Evolutionary conservation across 2,888 invertebrate genomes (phyloP).

Genomic region (Clepsis dumicolana): DNA sequence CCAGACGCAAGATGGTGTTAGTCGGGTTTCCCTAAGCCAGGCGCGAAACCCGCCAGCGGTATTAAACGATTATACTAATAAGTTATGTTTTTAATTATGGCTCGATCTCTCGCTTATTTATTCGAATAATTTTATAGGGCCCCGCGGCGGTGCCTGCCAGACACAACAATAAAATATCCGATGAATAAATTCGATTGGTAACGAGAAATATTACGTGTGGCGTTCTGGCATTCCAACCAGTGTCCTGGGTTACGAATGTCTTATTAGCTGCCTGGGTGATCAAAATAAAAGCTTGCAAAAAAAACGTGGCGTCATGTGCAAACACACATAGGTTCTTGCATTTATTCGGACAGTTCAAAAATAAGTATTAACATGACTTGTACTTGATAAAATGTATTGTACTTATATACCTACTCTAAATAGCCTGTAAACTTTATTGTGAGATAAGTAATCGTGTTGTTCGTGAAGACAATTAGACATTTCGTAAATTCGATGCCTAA

Average conservation of each 20-base stretch:
- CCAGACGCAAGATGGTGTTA: neutral
- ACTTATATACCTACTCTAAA: too few relatives aligned
- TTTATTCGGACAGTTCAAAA: too few relatives aligned
- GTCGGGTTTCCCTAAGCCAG: conserved; percentile 50
- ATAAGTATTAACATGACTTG: too few relatives aligned
- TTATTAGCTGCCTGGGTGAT: conserved; percentile 44
- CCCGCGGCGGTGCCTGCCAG: conserved; percentile 73
- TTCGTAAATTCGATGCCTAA: too few relatives aligned
- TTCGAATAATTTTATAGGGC: conserved; percentile 84
- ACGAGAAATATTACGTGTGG: conserved; percentile 79
- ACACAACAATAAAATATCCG: conserved; percentile 79
- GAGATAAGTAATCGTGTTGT: too few relatives aligned
- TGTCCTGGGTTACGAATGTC: conserved; percentile 59
- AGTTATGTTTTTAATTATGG: conserved; percentile 85
- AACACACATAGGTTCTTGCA: neutral
- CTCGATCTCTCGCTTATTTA: conserved; percentile 80
- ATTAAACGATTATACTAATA: conserved; percentile 85
- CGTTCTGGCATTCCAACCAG: conserved; percentile 60
- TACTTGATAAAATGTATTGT: too few relatives aligned
- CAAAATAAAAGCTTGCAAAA: neutral
- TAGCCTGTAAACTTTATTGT: too few relatives aligned
- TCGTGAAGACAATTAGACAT: too few relatives aligned
- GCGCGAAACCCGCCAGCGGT: conserved; percentile 81
- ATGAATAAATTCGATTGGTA: conserved; percentile 83
- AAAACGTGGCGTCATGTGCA: too few relatives aligned